Percentiles rank a stretch among this genome's conserved stretches.
Evolutionary conservation across 1,140 invertebrate species (phyloP).

Genomic region (Helicoverpa armigera): DNA sequence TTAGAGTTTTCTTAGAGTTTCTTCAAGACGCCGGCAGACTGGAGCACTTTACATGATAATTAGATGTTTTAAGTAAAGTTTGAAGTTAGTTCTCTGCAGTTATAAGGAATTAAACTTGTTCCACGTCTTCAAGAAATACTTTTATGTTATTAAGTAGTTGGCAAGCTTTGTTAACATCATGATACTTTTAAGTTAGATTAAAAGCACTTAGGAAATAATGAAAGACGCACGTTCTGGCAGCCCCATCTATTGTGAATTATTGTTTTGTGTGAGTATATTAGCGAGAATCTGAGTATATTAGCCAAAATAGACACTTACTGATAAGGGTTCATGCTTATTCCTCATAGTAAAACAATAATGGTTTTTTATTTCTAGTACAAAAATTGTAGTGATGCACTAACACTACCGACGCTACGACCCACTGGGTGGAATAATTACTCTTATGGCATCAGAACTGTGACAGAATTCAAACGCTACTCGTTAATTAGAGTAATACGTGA

Average conservation of each 20-base stretch:
- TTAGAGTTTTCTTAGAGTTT: slow-evolving; percentile 5
- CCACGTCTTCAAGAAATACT: too few species aligned
- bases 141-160: too few species aligned
- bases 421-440: slow-evolving; percentile 6
- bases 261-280: too few species aligned
- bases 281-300: too few species aligned
- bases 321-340: too few species aligned
- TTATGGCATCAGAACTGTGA: neutral
- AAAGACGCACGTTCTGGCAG: neutral
- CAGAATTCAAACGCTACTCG: neutral
- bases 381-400: neutral
- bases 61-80: neutral
- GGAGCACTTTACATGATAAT: slow-evolving; percentile 30
- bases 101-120: neutral
- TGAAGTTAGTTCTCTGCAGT: neutral
- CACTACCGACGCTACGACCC: neutral
- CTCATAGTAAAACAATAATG: too few species aligned
- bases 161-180: too few species aligned
- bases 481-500: neutral
- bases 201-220: too few species aligned
- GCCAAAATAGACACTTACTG: too few species aligned
- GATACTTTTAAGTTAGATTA: too few species aligned
- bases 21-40: neutral
- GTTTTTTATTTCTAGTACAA: neutral
- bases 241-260: too few species aligned